A percentile compares a stretch with the other conserved stretches of the same genome.
Conservation (phyloP, 2,797 vertebrate genomes). For the Pseudochirops cupreus region DNA sequence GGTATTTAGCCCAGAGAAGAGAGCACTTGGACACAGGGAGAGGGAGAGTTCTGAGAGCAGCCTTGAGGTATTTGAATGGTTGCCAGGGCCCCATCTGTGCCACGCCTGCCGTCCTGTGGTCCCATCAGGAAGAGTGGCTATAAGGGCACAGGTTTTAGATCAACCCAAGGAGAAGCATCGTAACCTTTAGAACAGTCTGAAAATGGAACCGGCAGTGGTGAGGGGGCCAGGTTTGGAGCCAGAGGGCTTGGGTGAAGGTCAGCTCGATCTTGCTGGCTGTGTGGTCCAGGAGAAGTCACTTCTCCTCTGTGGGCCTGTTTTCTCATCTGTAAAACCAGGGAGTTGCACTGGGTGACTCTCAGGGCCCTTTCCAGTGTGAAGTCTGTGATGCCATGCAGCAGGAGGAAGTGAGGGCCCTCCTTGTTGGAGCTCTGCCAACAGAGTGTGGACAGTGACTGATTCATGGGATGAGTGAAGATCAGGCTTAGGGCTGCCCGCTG, state of each 20-base stretch:
- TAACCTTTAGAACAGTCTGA: not conserved
- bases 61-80: not conserved
- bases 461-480: not conserved
- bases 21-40: not conserved
- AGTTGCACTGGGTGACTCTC: not conserved
- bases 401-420: too few species aligned
- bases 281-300: too few species aligned
- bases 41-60: not conserved
- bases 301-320: not conserved
- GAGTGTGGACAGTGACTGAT: not conserved
- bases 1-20: not conserved
- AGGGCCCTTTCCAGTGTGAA: too few species aligned
- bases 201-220: not conserved
- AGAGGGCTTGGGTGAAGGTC: not conserved
- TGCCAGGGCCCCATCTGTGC: not conserved
- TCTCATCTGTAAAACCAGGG: too few species aligned
- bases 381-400: not conserved
- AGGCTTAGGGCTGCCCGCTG: not conserved
- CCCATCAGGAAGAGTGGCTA: not conserved
- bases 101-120: not conserved
- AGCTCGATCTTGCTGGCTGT: too few species aligned
- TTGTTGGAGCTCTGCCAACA: not conserved
- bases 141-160: not conserved
- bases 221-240: not conserved
- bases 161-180: not conserved